Conservation (phyloP, 2,888 invertebrate species). For the Balanococcus diminutus region DNA sequence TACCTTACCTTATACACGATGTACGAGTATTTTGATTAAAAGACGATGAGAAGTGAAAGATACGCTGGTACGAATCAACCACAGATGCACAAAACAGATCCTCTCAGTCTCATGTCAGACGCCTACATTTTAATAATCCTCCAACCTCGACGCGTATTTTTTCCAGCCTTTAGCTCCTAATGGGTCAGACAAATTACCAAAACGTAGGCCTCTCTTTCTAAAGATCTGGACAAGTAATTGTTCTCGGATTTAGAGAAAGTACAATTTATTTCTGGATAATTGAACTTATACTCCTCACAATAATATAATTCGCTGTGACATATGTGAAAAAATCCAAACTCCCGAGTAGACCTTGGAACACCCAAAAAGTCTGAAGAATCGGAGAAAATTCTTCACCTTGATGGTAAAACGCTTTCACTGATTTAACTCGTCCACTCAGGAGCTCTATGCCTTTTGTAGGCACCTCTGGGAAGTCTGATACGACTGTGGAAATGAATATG, state of each 20-base stretch:
- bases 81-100: not conserved
- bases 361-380: not conserved
- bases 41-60: constrained; percentile 20
- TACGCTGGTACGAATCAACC: not conserved
- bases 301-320: not conserved
- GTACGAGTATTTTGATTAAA: not conserved
- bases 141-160: not conserved
- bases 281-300: not conserved
- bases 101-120: not conserved
- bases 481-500: not conserved
- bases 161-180: not conserved
- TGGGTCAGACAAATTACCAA: not conserved
- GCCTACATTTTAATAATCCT: constrained; percentile 2
- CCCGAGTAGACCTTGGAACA: too few relatives aligned
- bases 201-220: not conserved
- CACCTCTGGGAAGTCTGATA: too few relatives aligned
- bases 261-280: not conserved
- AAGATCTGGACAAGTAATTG: not conserved
- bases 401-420: not conserved
- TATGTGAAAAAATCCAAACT: not conserved
- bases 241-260: not conserved
- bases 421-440: not conserved
- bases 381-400: not conserved
- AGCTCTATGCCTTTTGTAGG: not conserved
- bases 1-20: too few relatives aligned